Evolutionary conservation across 1,140 invertebrate species (phyloP), one percentile per base, ranked within the genome.

Genomic region (Bombus terrestris): DNA sequence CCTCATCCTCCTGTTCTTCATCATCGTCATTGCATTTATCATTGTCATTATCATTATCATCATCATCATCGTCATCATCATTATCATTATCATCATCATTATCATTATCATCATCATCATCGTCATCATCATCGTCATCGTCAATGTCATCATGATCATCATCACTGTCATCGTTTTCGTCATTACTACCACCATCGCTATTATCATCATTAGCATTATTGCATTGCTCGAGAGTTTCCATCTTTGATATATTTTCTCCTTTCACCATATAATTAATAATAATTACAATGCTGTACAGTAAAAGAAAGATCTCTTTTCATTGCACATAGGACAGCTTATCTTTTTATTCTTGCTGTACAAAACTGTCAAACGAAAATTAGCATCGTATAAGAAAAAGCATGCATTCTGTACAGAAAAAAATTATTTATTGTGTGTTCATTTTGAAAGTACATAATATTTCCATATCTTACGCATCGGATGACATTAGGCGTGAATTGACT

Each of bases 41-140:
- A 69, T 69, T 5, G 12, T 69, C 35, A 25, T 22, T 0, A 10
- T 68, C 35, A 37, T 37, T 0, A 37, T 69, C 10, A 13, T 39
- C 2, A 25, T 66, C 6, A 18, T 37, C 4, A 37, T 22, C 6
- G 0, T 37, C 22, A 37, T 12, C 9, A 10, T 35, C 18, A 9
- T 9, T 2, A 1, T 12, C 22, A 1, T 22, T 1, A 1, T 37
- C 22, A 1, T 37, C 3, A 12, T 37, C 3, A 3, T 8, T 3
- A 25, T 37, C 18, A 4, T 10, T 9, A 12, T 25, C 8, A 25
- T 25, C 0, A 22, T 35, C 1, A 8, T 35, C 6, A 35, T 68
- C 1, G 2, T 35, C 18, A 22, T 35, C 8, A 68, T 35, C 3
- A 18, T 35, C 15, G 8, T 3, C 32, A 1, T 37, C 2, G 2